phyloP scores from a whole-genome alignment of 2,113 vertebrate genomes.

The Echinops telfairi region DNA sequence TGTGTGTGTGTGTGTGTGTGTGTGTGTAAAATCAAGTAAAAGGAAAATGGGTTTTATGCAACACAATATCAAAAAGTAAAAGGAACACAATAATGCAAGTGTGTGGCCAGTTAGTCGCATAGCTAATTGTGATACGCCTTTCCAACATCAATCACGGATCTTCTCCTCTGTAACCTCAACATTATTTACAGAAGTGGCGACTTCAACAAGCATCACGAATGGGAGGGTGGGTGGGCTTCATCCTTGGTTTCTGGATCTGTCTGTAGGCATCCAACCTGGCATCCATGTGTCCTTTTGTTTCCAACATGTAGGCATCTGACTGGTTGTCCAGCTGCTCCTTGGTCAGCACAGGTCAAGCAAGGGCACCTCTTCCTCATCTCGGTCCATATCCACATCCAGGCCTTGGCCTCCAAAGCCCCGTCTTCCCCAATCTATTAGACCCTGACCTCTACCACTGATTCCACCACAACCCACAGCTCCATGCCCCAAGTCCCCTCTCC shows the following conservation, averaged over 20 bases:
- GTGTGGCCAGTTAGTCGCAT: slow-evolving; percentile 52
- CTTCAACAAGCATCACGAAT: slow-evolving; percentile 65
- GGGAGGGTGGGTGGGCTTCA: slow-evolving; percentile 79
- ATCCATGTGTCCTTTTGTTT: slow-evolving; percentile 98
- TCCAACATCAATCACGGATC: slow-evolving; percentile 55
- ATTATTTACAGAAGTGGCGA: slow-evolving; percentile 56
- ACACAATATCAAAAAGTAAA: slow-evolving; percentile 87
- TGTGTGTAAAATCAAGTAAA: slow-evolving; percentile 46
- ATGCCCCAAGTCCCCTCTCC: slow-evolving; percentile 90
- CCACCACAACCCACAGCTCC: slow-evolving; percentile 90
- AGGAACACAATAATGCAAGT: slow-evolving; percentile 82
- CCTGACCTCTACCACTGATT: slow-evolving; percentile 91
- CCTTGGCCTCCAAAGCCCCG: slow-evolving; percentile 92
- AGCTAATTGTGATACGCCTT: slow-evolving; percentile 65
- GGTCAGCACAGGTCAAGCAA: slow-evolving; percentile 89
- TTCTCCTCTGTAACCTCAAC: slow-evolving; percentile 57
- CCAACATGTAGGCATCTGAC: slow-evolving; percentile 98
- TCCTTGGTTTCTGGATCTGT: slow-evolving; percentile 95
- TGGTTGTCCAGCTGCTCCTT: slow-evolving; percentile 99
- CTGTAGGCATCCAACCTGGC: slow-evolving; percentile 98
- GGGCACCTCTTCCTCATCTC: slow-evolving; percentile 83
- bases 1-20: not conserved
- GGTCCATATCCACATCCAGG: slow-evolving; percentile 90
- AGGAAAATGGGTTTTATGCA: slow-evolving; percentile 77
- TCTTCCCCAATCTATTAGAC: slow-evolving; percentile 91